phyloP scores from a whole-genome alignment of 2,888 invertebrate genomes.

The Nudaria mundana region DNA sequence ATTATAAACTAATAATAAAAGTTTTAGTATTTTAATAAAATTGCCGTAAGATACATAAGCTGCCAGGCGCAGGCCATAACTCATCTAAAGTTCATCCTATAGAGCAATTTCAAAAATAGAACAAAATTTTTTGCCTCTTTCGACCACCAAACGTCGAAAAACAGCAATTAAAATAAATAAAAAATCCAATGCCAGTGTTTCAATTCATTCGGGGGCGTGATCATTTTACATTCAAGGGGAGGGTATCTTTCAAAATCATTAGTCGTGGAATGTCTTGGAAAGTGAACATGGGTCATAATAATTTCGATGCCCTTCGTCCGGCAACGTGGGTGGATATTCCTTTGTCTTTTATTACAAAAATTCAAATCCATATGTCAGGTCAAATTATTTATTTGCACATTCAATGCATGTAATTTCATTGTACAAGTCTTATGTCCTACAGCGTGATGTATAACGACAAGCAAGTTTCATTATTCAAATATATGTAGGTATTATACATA shows the following conservation, averaged over 20 bases:
- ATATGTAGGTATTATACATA: too few relatives aligned
- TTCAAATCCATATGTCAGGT: constrained; percentile 63
- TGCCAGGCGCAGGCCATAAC: constrained; percentile 25
- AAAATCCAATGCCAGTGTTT: constrained; percentile 67
- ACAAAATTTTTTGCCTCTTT: constrained; percentile 40
- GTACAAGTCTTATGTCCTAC: constrained; percentile 53
- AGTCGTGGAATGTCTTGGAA: constrained; percentile 73
- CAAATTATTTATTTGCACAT: constrained; percentile 69
- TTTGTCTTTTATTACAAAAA: constrained; percentile 72
- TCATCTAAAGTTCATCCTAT: constrained; percentile 32
- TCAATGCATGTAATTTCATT: constrained; percentile 65
- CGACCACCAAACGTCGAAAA: constrained; percentile 68
- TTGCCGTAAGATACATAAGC: constrained; percentile 30
- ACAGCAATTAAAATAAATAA: constrained; percentile 75
- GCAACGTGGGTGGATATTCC: constrained; percentile 71
- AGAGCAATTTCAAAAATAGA: constrained; percentile 35
- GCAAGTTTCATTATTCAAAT: constrained; percentile 52
- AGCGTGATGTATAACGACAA: constrained; percentile 57
- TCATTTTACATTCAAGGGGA: constrained; percentile 80
- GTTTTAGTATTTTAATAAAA: too few relatives aligned
- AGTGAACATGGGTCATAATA: constrained; percentile 68
- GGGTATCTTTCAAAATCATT: constrained; percentile 78
- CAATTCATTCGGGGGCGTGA: constrained; percentile 78
- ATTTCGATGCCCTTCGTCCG: constrained; percentile 69
- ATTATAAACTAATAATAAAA: too few relatives aligned